Evolutionary conservation across 2,888 invertebrate genomes (phyloP), one percentile per base, ranked within the genome.

Genomic region (Tridacna crocea): DNA sequence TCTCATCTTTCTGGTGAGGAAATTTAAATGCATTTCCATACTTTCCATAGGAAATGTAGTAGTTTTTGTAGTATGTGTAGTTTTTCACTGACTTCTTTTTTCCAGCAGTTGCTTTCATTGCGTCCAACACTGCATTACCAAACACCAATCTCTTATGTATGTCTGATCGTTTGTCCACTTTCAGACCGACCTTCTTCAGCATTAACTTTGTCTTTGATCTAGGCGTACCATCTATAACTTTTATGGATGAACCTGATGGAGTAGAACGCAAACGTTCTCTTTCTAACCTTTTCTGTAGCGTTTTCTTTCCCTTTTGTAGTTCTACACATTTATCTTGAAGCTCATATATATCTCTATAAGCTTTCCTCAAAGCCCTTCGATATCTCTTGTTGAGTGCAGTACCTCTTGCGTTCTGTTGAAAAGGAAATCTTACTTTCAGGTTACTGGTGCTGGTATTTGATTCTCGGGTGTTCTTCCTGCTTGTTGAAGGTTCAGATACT

Each of bases 1-100:
- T 76, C 47, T 66, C 76, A 51, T 76, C 76, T 55, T 26, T 47
- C 10, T 11, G 12, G 2, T n/a, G 17, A 13, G 76, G 76, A 26
- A 65, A 76, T 26, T 66, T 66, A 63, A 36, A 76, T 24, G 55
- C 6, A 66, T 24, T 24, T 12, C 55, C 36, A 19, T 66, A 65
- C 24, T 66, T 76, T 12, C 66, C 76, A 24, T 60, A n/a, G 13
- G 22, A 19, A 60, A 60, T 60, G n/a, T 60, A 22, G n/a, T 8
- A 60, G 17, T 22, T 19, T 13, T n/a, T 8, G 17, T 60, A n/a
- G 22, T n/a, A 13, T 11, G 60, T 60, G n/a, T 60, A n/a, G 60
- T 11, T 13, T 60, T 60, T 60, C 12, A 60, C 60, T 13, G 15
- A 27, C 36, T 66, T 66, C 36, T 66, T 66, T 15, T 66, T 66